These are phyloP conservation scores for Drosophila kokeensis DNA, from an alignment of 2,888 invertebrate species.

Conservation along the genomic window DNA sequence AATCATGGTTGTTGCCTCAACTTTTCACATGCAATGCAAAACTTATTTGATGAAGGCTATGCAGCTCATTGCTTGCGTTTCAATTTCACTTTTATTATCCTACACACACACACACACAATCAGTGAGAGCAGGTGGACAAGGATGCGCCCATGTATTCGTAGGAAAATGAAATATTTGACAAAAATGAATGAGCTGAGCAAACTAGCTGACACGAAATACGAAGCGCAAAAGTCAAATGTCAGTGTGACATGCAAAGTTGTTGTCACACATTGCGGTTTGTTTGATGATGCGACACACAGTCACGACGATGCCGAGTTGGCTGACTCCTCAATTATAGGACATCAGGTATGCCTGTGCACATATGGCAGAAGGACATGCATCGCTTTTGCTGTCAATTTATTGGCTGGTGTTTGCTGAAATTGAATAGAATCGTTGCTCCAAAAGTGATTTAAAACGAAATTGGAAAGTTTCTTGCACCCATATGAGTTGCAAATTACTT, in stretches of 20 bases:
- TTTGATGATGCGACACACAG: slow-evolving; percentile 34
- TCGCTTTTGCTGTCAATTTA: slow-evolving; percentile 57
- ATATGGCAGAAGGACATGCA: not conserved
- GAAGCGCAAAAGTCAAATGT: slow-evolving; percentile 78
- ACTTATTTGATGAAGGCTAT: slow-evolving; percentile 58
- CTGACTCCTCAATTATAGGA: not conserved
- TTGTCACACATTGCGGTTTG: slow-evolving; percentile 70
- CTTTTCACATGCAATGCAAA: slow-evolving; percentile 61
- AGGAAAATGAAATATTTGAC: slow-evolving; percentile 45
- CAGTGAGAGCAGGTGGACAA: not conserved
- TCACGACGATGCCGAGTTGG: not conserved
- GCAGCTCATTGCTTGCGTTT: slow-evolving; percentile 61
- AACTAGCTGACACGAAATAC: slow-evolving; percentile 70
- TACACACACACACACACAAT: slow-evolving; percentile 23
- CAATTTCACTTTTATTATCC: slow-evolving; percentile 66
- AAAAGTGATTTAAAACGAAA: slow-evolving; percentile 51
- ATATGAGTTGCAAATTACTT: slow-evolving; percentile 4
- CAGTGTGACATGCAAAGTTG: slow-evolving; percentile 75
- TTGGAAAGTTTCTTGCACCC: slow-evolving; percentile 38
- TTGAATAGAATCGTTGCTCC: slow-evolving; percentile 56
- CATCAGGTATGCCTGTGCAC: not conserved
- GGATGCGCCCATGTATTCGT: slow-evolving; percentile 16
- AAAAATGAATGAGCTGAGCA: slow-evolving; percentile 18
- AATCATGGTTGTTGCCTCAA: slow-evolving; percentile 31
- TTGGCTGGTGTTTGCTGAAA: slow-evolving; percentile 75